Evolutionary conservation across 2,113 vertebrate species (phyloP).

Genomic region (Paratilapia polleni): DNA sequence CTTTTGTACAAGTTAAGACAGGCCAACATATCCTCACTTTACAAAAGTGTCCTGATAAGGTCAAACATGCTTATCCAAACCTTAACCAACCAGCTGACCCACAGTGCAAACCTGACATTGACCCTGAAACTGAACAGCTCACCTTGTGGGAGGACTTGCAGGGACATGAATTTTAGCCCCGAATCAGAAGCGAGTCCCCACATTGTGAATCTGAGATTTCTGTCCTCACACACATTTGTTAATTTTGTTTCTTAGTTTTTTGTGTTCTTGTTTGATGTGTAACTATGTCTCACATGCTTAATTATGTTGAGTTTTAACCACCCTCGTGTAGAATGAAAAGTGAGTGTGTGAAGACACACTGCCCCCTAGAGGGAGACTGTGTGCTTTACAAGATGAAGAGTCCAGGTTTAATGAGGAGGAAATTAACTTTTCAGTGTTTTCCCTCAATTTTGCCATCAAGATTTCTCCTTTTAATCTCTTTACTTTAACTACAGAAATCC

Average conservation of each 20-base stretch:
- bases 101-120: background rate
- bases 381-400: slow-evolving; percentile 11
- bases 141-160: no score
- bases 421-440: background rate
- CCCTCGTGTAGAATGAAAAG: background rate
- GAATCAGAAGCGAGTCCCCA: background rate
- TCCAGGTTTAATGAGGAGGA: background rate
- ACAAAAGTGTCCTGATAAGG: background rate
- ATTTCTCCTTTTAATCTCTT: background rate
- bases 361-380: slow-evolving; percentile 18
- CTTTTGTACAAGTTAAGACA: background rate
- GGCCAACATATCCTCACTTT: background rate
- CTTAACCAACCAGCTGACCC: background rate
- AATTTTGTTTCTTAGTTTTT: background rate
- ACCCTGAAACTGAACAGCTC: no score
- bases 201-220: rapidly evolving
- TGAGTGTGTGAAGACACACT: background rate
- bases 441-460: background rate
- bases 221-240: rapidly evolving
- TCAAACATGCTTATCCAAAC: background rate
- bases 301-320: background rate
- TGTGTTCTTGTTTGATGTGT: background rate
- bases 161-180: background rate
- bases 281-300: rapidly evolving
- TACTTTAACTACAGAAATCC: background rate